A percentile compares a stretch with the other conserved stretches of the same genome.
Conservation (phyloP, 1,140 invertebrate species). For the Papilio helenus region DNA sequence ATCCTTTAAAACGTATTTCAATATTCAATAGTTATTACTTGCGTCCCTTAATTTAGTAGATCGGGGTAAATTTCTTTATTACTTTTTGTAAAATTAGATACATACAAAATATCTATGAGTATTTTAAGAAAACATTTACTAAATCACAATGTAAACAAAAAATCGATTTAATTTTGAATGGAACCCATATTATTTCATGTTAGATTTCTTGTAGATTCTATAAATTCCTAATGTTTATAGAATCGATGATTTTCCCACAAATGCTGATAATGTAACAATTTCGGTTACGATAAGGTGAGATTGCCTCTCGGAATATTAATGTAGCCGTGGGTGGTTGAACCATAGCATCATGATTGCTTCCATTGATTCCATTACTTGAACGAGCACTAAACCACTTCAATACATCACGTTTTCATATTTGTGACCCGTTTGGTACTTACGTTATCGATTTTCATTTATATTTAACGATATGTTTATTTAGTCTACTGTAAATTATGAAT, state of each 20-base stretch:
- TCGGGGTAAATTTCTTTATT: no score
- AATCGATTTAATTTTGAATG: no score
- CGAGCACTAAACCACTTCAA: neutral
- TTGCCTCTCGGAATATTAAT: slow-evolving; percentile 54
- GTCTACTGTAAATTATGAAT: slow-evolving; percentile 24
- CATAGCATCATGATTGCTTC: slow-evolving; percentile 32
- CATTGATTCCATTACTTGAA: slow-evolving; percentile 27
- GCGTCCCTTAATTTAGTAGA: no score
- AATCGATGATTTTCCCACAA: slow-evolving; percentile 55
- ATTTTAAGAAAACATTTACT: no score
- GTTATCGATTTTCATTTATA: slow-evolving; percentile 21
- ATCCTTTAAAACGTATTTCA: neutral
- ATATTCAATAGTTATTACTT: no score
- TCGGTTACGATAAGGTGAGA: slow-evolving; percentile 51
- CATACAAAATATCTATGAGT: no score
- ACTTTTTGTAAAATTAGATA: no score
- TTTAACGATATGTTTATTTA: slow-evolving; percentile 20
- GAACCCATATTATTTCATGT: neutral
- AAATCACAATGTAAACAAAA: no score
- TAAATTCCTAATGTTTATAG: neutral
- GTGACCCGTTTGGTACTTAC: neutral
- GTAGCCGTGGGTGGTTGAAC: slow-evolving; percentile 54
- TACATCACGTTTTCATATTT: neutral
- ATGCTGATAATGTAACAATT: slow-evolving; percentile 52
- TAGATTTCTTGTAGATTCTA: neutral